Evolutionary conservation across 37 sponge, comb jelly and placozoan genomes (phyloP).

Genomic region (Theonella swinhoei): DNA sequence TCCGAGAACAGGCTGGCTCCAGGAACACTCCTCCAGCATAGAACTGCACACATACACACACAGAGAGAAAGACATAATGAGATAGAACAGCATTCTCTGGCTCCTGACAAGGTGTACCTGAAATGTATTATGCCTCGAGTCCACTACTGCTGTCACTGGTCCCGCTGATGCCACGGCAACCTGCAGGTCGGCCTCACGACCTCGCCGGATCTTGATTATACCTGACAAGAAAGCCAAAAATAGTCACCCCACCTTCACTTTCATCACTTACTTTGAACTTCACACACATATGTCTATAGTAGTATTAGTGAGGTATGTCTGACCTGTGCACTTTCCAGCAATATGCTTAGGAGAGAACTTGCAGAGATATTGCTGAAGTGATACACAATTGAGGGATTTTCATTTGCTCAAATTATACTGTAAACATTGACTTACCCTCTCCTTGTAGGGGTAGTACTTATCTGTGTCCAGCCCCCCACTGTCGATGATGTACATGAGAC

Average conservation of each 20-base stretch:
- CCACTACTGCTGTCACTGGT: not conserved
- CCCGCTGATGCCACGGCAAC: not conserved
- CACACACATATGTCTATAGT: too few relatives aligned
- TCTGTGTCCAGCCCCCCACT: constrained; percentile 60
- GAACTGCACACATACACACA: constrained; percentile 46
- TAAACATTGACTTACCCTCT: constrained; percentile 2
- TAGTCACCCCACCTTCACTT: too few relatives aligned
- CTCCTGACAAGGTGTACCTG: not conserved
- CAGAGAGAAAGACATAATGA: too few relatives aligned
- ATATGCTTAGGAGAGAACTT: not conserved
- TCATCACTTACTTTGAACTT: too few relatives aligned
- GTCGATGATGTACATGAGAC: constrained; percentile 45
- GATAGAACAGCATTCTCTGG: too few relatives aligned
- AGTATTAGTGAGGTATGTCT: too few relatives aligned
- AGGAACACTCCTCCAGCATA: constrained; percentile 57
- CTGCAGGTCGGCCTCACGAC: not conserved
- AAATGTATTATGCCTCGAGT: not conserved
- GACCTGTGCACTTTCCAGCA: not conserved
- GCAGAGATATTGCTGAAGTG: not conserved
- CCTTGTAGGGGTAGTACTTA: constrained; percentile 58
- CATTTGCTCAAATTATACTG: too few relatives aligned
- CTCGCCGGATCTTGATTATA: not conserved
- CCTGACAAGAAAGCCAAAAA: not conserved
- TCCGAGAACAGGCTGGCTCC: constrained; percentile 45
- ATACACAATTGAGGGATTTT: too few relatives aligned